Base-by-base conservation (phyloP, 2,888 invertebrate genomes). In the Baccha elongata region DNA sequence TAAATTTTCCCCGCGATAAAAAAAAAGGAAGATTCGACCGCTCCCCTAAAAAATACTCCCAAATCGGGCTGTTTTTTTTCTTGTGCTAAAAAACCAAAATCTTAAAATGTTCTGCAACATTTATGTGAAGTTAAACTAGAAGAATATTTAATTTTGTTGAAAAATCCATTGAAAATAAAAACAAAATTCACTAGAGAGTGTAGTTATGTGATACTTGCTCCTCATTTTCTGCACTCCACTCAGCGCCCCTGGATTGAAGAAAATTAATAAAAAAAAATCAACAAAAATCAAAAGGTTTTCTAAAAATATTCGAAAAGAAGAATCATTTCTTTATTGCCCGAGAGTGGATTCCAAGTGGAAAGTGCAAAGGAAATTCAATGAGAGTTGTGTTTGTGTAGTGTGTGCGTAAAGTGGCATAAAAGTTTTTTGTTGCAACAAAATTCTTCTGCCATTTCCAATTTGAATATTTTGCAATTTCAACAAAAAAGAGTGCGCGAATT, bases 291-390 rank as follows among this genome's bases (percentile, higher is more conserved):
- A 74, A 71, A 75, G 67, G 71, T 81, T 81, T 81, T 76, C 81
- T 81, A 81, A 67, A 76, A 81, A 81, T 81, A 81, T 76, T 69
- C 69, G 64, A 58, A 76, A 71, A 67, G 65, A 75, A 67, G 67
- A 81, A 81, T 76, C 62, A 64, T 62, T 75, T 75, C 58, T 69
- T 81, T 64, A 11, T 15, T 53, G 29, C 17, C 29, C 58, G n/a
- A 23, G n/a, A 6, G 58, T 40, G 37, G 17, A 44, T 44, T 15
- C 42, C 71, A 26, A 44, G 76, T 72, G 81, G 76, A 81, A 81
- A 81, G 81, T 81, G 81, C 71, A 60, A 75, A 76, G 81, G 65
- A 76, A 81, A 81, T 76, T 60, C 76, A 60, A 60, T 32, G 60
- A 65, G 75, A 52, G 81, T 72, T 19, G 21, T 21, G 44, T 44